Conservation (phyloP, 1,140 invertebrate species). For the Panonychus citri region DNA sequence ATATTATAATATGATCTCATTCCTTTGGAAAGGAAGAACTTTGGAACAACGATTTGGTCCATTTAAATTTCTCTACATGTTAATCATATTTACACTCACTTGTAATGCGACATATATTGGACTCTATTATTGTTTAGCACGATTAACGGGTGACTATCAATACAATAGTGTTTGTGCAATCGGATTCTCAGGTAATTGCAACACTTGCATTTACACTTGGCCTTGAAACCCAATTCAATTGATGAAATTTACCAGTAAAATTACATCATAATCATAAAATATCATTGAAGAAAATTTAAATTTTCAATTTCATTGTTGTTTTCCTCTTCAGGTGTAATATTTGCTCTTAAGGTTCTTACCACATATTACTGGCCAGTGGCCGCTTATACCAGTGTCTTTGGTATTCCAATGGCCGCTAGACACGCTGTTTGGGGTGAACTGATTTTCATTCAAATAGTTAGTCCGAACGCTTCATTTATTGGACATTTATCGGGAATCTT, state of each 20-base stretch:
- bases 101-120: conserved; percentile 31
- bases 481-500: conserved; percentile 46
- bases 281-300: too few species aligned
- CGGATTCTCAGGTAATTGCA: conserved; percentile 38
- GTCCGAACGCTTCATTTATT: conserved; percentile 33
- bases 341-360: conserved; percentile 41
- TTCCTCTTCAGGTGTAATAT: conserved; percentile 26
- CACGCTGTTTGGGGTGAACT: conserved; percentile 41
- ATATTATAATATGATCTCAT: conserved; percentile 48
- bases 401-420: conserved; percentile 30
- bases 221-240: too few species aligned
- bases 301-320: neutral
- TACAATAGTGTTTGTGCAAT: conserved; percentile 35
- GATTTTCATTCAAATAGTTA: conserved; percentile 37
- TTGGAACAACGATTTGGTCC: conserved; percentile 33
- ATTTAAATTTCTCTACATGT: conserved; percentile 31
- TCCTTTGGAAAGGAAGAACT: conserved; percentile 35
- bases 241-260: too few species aligned
- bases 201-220: too few species aligned
- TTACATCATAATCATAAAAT: too few species aligned
- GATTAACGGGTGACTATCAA: conserved; percentile 15
- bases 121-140: conserved; percentile 20
- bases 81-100: conserved; percentile 30
- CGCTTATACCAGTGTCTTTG: conserved; percentile 20
- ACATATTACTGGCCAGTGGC: conserved; percentile 23